Base-by-base conservation (phyloP, 2,113 vertebrate species). In the Pseudorasbora parva region DNA sequence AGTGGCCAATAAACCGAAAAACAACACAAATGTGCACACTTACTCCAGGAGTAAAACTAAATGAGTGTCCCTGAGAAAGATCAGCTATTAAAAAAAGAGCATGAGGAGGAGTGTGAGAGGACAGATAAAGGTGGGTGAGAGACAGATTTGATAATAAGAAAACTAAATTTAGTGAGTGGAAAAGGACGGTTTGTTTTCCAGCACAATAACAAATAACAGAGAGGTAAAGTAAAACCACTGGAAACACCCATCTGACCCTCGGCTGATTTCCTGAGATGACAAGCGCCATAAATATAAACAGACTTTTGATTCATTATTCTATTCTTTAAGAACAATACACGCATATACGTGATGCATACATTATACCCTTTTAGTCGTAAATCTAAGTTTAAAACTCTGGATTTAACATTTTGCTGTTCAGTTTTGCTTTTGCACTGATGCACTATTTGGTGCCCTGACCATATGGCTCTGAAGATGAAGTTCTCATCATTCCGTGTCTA, bases 31-130 rank as follows among this genome's bases (percentile, higher is more conserved):
- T 21, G 73, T 49, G 37, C 62, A 72, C 49, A 47, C 15, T 43
- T 21, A 78, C 74, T 45, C 69, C 41, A 69, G 23, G 56, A 82
- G 82, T 78, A 45, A 86, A 81, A 59, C 30, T 23, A 27, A 37
- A 66, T 71, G n/a, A 84, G 76, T 9, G 62, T 84, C 72, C 82
- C 85, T 84, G 85, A 82, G 85, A 77, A 86, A 82, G 82, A 41
- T 54, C 15, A 19, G 59, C 54, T 77, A 45, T 59, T 12, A 66
- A 79, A 69, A 41, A 7, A 37, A 37, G 5, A 57, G 23, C 66
- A 66, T 1, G 5, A 49, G 33, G 75, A 73, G 1, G 6, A 41
- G 72, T 62, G 21, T 33, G 11, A 49, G 19, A 73, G 59, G 9
- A 72, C 41, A 27, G 60, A 78, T 5, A 17, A 64, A 75, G 30